phyloP scores from a whole-genome alignment of 1,140 invertebrate genomes.

The Drosophila fuyamai region DNA sequence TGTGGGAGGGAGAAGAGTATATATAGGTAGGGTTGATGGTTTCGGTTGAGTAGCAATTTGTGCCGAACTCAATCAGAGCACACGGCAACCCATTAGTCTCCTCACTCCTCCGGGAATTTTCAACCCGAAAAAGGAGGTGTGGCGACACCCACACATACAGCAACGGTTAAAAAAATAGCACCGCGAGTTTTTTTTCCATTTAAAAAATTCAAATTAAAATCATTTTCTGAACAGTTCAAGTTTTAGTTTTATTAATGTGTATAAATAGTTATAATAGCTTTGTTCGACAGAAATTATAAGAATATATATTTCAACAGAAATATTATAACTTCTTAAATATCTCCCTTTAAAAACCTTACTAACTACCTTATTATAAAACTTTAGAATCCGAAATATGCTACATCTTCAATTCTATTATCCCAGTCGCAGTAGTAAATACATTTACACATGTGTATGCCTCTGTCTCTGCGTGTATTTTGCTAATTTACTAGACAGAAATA shows the following conservation, averaged over 20 bases:
- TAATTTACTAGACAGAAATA: constrained; percentile 85
- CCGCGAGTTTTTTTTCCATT: background rate
- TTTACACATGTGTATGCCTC: constrained; percentile 35
- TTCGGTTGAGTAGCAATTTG: constrained; percentile 48
- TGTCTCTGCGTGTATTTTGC: constrained; percentile 80
- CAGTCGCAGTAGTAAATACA: constrained; percentile 2
- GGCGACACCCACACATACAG: constrained; percentile 16
- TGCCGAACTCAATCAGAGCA: constrained; percentile 77
- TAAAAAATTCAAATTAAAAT: no score
- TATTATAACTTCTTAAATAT: no score
- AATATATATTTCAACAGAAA: no score
- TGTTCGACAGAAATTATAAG: no score
- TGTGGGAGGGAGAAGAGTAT: constrained; percentile 13
- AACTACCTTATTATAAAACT: no score
- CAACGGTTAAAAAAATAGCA: background rate
- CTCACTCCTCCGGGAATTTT: constrained; percentile 48
- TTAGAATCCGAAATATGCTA: background rate
- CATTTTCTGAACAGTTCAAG: no score
- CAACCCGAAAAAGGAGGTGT: constrained; percentile 38
- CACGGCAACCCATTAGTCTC: constrained; percentile 74
- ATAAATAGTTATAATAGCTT: no score
- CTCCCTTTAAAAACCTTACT: no score
- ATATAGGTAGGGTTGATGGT: constrained; percentile 38
- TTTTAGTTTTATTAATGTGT: no score
- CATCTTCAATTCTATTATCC: background rate